Evolutionary conservation across 2,797 vertebrate genomes (phyloP).

Genomic region (Borostomias antarcticus): DNA sequence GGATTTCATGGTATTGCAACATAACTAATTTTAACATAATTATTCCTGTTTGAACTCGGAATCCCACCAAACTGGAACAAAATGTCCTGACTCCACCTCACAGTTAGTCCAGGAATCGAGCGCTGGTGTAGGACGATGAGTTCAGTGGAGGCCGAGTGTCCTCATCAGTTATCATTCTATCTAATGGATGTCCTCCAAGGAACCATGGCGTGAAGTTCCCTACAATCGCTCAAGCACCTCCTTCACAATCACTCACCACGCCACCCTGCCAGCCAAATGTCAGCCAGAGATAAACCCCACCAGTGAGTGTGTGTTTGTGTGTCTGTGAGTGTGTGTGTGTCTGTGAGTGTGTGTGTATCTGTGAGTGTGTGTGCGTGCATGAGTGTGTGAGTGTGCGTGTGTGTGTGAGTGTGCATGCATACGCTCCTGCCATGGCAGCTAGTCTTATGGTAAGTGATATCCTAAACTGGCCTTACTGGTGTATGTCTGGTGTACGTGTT

Average conservation of each 20-base stretch:
- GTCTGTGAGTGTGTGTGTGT: neutral
- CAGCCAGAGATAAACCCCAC: conserved; percentile 37
- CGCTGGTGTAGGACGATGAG: too few relatives aligned
- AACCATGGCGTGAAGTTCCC: conserved; percentile 38
- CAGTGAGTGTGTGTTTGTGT: conserved; percentile 29
- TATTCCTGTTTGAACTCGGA: neutral
- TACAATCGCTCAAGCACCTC: conserved; percentile 49
- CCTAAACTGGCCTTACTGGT: too few relatives aligned
- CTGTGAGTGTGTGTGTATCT: neutral
- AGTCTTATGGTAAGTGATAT: neutral
- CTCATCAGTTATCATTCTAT: too few relatives aligned
- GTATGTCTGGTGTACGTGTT: too few relatives aligned
- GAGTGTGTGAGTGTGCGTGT: neutral
- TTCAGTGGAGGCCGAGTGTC: too few relatives aligned
- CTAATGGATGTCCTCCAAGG: conserved; percentile 45
- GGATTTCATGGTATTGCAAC: neutral
- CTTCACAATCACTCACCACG: conserved; percentile 57
- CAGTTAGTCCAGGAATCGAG: too few relatives aligned
- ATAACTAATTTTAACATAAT: neutral
- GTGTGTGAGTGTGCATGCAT: conserved; percentile 8
- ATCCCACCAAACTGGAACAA: too few relatives aligned
- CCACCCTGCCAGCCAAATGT: conserved; percentile 59
- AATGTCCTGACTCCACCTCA: too few relatives aligned
- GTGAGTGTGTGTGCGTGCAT: neutral
- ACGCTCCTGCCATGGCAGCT: too few relatives aligned